A percentile compares a stretch with the other conserved stretches of the same genome.
Evolutionary conservation across 2,113 vertebrate genomes (phyloP).

Genomic region (Opisthocomus hoazin): DNA sequence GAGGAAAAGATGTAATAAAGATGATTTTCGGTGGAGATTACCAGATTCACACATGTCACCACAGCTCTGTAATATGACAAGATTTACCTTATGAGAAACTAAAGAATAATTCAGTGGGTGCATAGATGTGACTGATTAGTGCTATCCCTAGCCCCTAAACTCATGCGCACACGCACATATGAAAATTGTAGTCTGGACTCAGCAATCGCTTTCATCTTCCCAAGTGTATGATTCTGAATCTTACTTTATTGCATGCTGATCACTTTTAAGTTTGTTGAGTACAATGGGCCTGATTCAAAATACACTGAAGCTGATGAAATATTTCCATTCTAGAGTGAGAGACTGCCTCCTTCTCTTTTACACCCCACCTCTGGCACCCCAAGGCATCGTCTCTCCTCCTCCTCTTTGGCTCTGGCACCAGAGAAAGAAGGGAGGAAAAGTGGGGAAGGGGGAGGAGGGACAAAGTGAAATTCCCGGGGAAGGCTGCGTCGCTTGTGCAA

Average conservation of each 20-base stretch:
- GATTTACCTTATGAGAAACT: not conserved
- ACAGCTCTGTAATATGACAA: not conserved
- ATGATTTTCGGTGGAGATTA: not conserved
- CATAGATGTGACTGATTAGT: not conserved
- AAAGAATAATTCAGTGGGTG: not conserved
- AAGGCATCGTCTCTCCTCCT: not conserved
- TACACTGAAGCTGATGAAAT: not conserved
- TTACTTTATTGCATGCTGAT: not conserved
- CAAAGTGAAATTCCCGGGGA: not conserved
- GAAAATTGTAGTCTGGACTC: not conserved
- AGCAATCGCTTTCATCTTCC: not conserved
- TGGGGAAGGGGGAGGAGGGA: not conserved
- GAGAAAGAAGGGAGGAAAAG: not conserved
- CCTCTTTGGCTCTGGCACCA: not conserved
- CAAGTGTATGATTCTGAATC: accelerated
- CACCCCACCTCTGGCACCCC: not conserved
- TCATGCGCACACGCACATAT: accelerated
- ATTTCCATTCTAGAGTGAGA: not conserved
- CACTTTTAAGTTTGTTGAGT: not conserved
- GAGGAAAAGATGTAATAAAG: not conserved
- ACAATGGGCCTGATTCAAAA: not conserved
- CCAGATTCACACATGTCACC: not conserved
- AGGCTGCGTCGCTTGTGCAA: not conserved
- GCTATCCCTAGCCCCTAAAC: not conserved
- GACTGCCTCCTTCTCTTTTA: not conserved